These are phyloP conservation scores for Cremastobaeus sp. DNA, from an alignment of 2,888 invertebrate genomes.

Conservation along the genomic window DNA sequence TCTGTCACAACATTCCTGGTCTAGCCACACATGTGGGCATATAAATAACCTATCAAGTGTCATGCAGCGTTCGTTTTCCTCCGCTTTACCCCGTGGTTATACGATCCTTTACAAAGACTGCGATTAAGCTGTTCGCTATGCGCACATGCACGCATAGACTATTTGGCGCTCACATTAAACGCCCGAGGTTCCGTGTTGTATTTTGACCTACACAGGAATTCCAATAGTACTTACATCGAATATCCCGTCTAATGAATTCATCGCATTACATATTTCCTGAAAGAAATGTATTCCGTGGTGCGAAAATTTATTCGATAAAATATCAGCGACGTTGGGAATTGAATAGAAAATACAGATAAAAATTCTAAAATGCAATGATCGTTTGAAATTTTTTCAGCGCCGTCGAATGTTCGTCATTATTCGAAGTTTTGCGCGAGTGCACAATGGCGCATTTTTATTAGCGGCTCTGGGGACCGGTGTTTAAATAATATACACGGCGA, in stretches of 20 bases:
- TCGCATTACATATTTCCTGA: neutral
- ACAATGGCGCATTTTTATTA: neutral
- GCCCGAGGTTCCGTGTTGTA: slow-evolving; percentile 16
- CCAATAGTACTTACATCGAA: slow-evolving; percentile 11
- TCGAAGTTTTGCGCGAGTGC: neutral
- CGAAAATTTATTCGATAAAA: too few relatives aligned
- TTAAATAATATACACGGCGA: slow-evolving; percentile 2
- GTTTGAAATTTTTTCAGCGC: too few relatives aligned
- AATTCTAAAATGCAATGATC: too few relatives aligned
- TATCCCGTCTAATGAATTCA: slow-evolving; percentile 4
- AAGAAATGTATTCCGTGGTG: neutral
- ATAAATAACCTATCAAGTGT: slow-evolving; percentile 43
- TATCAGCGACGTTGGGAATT: too few relatives aligned
- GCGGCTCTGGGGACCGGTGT: neutral
- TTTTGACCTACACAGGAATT: slow-evolving; percentile 16
- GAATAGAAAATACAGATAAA: too few relatives aligned
- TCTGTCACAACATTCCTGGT: slow-evolving; percentile 11
- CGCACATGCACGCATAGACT: slow-evolving; percentile 6
- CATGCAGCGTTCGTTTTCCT: slow-evolving; percentile 22
- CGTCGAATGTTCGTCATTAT: too few relatives aligned
- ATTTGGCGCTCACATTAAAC: slow-evolving; percentile 30
- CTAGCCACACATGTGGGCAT: slow-evolving; percentile 21
- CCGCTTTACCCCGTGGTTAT: slow-evolving; percentile 17
- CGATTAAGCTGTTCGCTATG: slow-evolving; percentile 1
- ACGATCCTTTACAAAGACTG: slow-evolving; percentile 20